Evolutionary conservation across 1,140 invertebrate genomes (phyloP).

Genomic region (Drosophila tristis): DNA sequence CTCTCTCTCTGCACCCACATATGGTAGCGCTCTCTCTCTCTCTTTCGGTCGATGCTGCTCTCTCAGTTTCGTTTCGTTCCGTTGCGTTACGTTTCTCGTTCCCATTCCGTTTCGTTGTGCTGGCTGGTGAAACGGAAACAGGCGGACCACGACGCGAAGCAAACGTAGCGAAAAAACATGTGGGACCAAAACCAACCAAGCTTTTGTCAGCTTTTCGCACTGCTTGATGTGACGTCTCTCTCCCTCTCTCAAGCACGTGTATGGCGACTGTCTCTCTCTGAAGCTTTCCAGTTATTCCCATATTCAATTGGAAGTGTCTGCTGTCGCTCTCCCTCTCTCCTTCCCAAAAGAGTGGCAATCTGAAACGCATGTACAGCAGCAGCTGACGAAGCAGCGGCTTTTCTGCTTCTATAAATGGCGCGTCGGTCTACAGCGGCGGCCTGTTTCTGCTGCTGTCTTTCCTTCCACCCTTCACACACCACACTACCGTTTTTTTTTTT

Average conservation of each 20-base stretch:
- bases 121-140: slow-evolving; percentile 66
- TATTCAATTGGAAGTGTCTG: slow-evolving; percentile 42
- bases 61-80: slow-evolving; percentile 28
- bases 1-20: slow-evolving; percentile 12
- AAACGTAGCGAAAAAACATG: slow-evolving; percentile 71
- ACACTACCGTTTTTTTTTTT: slow-evolving; percentile 52
- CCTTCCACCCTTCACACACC: slow-evolving; percentile 18
- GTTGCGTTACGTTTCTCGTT: slow-evolving; percentile 41
- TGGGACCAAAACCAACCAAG: slow-evolving; percentile 57
- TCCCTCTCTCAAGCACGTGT: slow-evolving; percentile 57
- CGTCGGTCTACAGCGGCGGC: slow-evolving; percentile 29
- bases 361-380: slow-evolving; percentile 32
- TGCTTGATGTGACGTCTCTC: slow-evolving; percentile 18
- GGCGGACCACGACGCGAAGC: slow-evolving; percentile 28
- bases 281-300: slow-evolving; percentile 66
- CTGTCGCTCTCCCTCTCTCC: slow-evolving; percentile 7
- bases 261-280: slow-evolving; percentile 34
- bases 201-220: slow-evolving; percentile 54
- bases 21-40: not conserved
- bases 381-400: slow-evolving; percentile 46
- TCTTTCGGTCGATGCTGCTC: slow-evolving; percentile 1
- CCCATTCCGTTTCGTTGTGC: slow-evolving; percentile 23
- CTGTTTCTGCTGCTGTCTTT: slow-evolving; percentile 30
- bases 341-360: not conserved
- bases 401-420: slow-evolving; percentile 74